Percentiles rank a stretch among this genome's conserved stretches.
Conservation (phyloP, 1,140 invertebrate species). For the Tenebrio molitor region DNA sequence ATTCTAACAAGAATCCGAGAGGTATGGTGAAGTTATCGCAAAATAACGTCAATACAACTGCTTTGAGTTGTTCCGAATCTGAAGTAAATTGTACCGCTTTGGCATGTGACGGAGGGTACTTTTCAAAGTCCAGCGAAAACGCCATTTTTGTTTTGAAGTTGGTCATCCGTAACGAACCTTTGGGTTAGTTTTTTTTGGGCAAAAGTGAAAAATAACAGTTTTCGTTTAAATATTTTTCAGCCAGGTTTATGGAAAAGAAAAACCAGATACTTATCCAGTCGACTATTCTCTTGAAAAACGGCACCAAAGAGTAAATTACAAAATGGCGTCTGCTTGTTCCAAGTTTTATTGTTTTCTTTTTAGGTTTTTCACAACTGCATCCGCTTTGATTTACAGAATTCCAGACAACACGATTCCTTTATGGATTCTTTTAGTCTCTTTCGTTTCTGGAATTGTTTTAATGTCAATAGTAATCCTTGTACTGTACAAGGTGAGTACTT, state of each 20-base stretch:
- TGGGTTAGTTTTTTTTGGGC: slow-evolving; percentile 34
- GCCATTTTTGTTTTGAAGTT: slow-evolving; percentile 39
- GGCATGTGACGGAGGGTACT: slow-evolving; percentile 45
- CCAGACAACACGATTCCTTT: slow-evolving; percentile 11
- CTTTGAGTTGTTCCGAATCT: slow-evolving; percentile 16
- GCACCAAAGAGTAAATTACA: slow-evolving; percentile 17
- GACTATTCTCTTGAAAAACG: slow-evolving; percentile 6
- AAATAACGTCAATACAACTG: slow-evolving; percentile 10
- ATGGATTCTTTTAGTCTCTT: slow-evolving; percentile 46
- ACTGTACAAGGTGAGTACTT: slow-evolving; percentile 45
- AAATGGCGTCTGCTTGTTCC: not conserved
- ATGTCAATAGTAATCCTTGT: slow-evolving; percentile 34
- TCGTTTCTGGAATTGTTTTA: slow-evolving; percentile 28
- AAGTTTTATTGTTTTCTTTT: slow-evolving; percentile 10
- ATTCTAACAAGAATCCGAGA: not conserved
- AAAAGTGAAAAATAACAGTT: too few relatives aligned
- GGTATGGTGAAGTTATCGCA: not conserved
- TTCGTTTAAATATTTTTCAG: too few relatives aligned
- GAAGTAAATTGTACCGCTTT: slow-evolving; percentile 14
- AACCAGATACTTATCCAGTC: slow-evolving; percentile 28
- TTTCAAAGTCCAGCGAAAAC: slow-evolving; percentile 41
- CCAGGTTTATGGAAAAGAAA: slow-evolving; percentile 6
- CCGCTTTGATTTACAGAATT: slow-evolving; percentile 41
- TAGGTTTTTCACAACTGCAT: slow-evolving; percentile 24
- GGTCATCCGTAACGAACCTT: slow-evolving; percentile 11